These are phyloP conservation scores for Ambastaia sidthimunki DNA, from an alignment of 2,797 vertebrate species.

Conservation along the genomic window DNA sequence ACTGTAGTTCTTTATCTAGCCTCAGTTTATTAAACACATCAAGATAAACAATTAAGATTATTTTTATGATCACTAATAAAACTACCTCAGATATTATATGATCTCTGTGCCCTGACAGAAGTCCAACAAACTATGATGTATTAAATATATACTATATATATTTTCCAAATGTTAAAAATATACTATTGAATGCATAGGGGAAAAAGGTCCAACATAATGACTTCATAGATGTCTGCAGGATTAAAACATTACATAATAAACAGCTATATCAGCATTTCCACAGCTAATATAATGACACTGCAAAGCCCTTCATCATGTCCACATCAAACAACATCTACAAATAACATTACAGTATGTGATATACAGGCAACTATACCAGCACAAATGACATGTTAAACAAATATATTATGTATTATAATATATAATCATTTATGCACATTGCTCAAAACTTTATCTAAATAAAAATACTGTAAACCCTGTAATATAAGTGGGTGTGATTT, in stretches of 20 bases:
- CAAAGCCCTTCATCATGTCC: constrained; percentile 5
- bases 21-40: not conserved
- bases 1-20: not conserved
- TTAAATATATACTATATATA: no score
- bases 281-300: constrained; percentile 34
- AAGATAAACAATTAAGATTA: constrained; percentile 20
- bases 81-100: not conserved
- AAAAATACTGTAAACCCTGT: not conserved
- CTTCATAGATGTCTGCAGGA: constrained; percentile 16
- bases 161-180: not conserved
- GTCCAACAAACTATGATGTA: not conserved
- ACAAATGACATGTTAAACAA: no score
- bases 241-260: constrained; percentile 54
- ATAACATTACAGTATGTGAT: not conserved
- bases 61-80: not conserved
- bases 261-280: constrained; percentile 51
- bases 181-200: no score
- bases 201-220: no score
- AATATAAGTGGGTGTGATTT: not conserved
- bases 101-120: not conserved
- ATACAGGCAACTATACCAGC: not conserved
- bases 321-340: constrained; percentile 10
- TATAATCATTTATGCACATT: not conserved
- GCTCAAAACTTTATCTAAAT: not conserved
- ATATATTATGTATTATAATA: no score